A percentile compares a stretch with the other conserved stretches of the same genome.
Conservation (phyloP, 1,140 invertebrate genomes). For the Pachypeltis micranthus region DNA sequence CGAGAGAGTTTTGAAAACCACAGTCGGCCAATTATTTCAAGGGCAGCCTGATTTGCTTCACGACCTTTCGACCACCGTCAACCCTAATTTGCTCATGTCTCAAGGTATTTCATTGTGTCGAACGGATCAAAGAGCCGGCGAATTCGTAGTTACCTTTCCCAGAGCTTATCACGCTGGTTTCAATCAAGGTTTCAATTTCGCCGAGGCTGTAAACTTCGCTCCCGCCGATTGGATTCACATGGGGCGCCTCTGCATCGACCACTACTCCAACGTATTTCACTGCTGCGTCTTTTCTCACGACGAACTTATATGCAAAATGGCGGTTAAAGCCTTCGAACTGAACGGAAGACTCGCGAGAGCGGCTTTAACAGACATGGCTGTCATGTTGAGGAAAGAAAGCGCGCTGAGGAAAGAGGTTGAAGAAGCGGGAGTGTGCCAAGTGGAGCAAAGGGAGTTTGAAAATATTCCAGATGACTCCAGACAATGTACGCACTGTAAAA, state of each 20-base stretch:
- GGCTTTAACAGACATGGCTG: slow-evolving; percentile 82
- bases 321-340: slow-evolving; percentile 71
- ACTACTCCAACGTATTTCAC: slow-evolving; percentile 85
- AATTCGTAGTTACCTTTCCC: slow-evolving; percentile 62
- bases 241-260: slow-evolving; percentile 84
- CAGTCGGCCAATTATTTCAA: slow-evolving; percentile 90
- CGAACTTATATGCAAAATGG: slow-evolving; percentile 97
- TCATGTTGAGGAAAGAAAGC: slow-evolving; percentile 83
- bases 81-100: slow-evolving; percentile 87
- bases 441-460: slow-evolving; percentile 54
- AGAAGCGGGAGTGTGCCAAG: too few species aligned
- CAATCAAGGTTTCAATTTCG: slow-evolving; percentile 63
- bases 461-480: slow-evolving; percentile 87
- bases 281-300: slow-evolving; percentile 99
- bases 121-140: slow-evolving; percentile 52
- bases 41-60: slow-evolving; percentile 67
- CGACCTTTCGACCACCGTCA: slow-evolving; percentile 70
- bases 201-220: slow-evolving; percentile 63
- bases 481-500: slow-evolving; percentile 89
- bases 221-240: slow-evolving; percentile 69
- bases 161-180: slow-evolving; percentile 60
- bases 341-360: slow-evolving; percentile 77
- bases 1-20: slow-evolving; percentile 86
- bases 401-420: slow-evolving; percentile 59
- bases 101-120: slow-evolving; percentile 41